Base-by-base conservation (phyloP, 2,888 invertebrate genomes). In the Napeogenes inachia region DNA sequence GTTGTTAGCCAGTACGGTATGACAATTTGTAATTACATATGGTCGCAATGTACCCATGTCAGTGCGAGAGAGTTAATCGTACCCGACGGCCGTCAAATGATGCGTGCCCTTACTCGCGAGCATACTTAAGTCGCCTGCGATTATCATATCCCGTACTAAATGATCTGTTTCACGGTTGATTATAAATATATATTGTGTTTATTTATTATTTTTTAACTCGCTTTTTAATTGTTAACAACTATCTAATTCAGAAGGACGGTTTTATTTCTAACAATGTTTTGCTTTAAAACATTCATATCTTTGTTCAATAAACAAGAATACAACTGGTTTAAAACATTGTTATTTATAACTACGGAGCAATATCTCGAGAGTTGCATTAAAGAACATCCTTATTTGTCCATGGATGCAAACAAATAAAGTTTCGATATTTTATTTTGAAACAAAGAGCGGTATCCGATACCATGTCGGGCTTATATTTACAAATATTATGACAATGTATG, bases 31-130 rank as follows among this genome's bases (percentile, higher is more conserved):
- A 82, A 82, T 83, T 80, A 82, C 76, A 74, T 71, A 71, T 70
- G 75, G 78, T 71, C 76, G 73, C 68, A 10, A 63, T 64, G 75
- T 73, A 85, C 83, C 84, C 84, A 75, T 79, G 82, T 89, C 86
- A 84, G 71, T 73, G 77, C 69, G 73, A 76, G 75, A 75, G 71
- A 77, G 78, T 72, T 87, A 84, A 87, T 85, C 81, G 79, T 70
- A 68, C 69, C 82, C 70, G 87, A 87, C 87, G 81, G 78, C 72
- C 80, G 81, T 80, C 82, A 85, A 87, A 85, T 86, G 87, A 88
- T 85, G 87, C 87, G 85, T 85, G 81, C 82, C 74, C 73, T 80
- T 80, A 70, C 73, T 75, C 74, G 77, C 74, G 71, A 73, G 78
- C 75, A 76, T 80, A 78, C 81, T 84, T 84, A 87, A 79, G 89